Base-by-base conservation (phyloP, 1,140 invertebrate genomes). In the Oncopodura yosiiana region DNA sequence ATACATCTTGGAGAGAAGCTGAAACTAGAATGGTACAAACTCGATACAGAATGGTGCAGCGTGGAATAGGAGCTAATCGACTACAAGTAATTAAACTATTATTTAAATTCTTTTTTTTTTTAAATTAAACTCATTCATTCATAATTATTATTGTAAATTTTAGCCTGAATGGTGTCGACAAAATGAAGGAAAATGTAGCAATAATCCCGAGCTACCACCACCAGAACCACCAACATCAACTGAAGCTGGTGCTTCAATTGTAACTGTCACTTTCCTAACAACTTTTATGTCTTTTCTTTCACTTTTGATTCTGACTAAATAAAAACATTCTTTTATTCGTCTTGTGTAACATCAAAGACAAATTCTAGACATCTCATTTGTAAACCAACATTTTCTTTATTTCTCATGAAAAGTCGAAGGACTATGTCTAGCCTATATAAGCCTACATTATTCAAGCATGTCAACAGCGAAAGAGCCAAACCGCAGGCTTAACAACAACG, bases 81-180 rank as follows among this genome's bases (percentile, higher is more conserved):
- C n/a, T 9, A 34, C 8, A 9, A 8, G 8, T 9, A 34, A 34
- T 34, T 34, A 34, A 34, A n/a, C 32, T 34, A n/a, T n/a, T 34
- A 9, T 9, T 34, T 9, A 34, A 34, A 34, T 34, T 8, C 32
- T 34, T 34, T 8, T 8, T 8, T 9, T 34, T 9, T 34, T 34
- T 34, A 9, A 34, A 34, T 34, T 8, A n/a, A 34, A 34, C 8
- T 34, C 8, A 34, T 8, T 34, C n/a, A 34, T 9, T 34, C 8
- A 8, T 9, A n/a, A 34, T 34, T n/a, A 34, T 38, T 62, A 64
- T 0, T 84, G 87, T 58, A 75, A 77, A 2, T 61, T 87, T 26
- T 75, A 87, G 68, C 86, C 86, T 0, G 77, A 84, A 66, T 89
- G 84, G 84, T 89, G 86, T 66, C 70, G 79, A 53, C 83, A 86